Conservation (phyloP, 2,797 vertebrate genomes). For the Crax fasciolata region DNA sequence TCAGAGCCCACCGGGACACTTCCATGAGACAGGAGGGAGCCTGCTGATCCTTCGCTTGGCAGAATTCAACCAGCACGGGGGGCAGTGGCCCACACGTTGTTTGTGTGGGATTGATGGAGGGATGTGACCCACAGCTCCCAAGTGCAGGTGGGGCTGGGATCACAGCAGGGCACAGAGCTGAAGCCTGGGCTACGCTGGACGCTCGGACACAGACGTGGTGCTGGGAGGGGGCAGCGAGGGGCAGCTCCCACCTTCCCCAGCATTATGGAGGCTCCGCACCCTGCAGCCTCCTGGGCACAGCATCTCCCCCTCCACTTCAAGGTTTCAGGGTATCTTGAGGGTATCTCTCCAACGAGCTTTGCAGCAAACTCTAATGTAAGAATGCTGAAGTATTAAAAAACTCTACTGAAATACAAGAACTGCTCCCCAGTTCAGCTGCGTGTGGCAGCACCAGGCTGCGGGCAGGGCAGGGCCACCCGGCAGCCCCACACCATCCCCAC, state of each 20-base stretch:
- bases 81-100: too few species aligned
- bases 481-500: not conserved
- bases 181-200: not conserved
- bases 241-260: not conserved
- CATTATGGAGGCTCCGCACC: too few species aligned
- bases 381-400: not conserved
- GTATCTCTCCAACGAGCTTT: not conserved
- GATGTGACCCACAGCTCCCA: too few species aligned
- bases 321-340: not conserved
- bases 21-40: too few species aligned
- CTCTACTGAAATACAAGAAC: not conserved
- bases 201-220: not conserved
- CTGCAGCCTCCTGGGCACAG: accelerated
- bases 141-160: too few species aligned
- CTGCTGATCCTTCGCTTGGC: too few species aligned
- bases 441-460: not conserved
- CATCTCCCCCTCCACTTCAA: accelerated
- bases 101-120: too few species aligned
- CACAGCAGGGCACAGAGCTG: not conserved
- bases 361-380: not conserved
- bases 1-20: too few species aligned
- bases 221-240: not conserved
- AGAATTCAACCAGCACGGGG: too few species aligned
- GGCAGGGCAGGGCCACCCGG: not conserved
- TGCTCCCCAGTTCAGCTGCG: not conserved